Evolutionary conservation across 2,888 invertebrate genomes (phyloP).

Genomic region (Leistus spinibarbis): DNA sequence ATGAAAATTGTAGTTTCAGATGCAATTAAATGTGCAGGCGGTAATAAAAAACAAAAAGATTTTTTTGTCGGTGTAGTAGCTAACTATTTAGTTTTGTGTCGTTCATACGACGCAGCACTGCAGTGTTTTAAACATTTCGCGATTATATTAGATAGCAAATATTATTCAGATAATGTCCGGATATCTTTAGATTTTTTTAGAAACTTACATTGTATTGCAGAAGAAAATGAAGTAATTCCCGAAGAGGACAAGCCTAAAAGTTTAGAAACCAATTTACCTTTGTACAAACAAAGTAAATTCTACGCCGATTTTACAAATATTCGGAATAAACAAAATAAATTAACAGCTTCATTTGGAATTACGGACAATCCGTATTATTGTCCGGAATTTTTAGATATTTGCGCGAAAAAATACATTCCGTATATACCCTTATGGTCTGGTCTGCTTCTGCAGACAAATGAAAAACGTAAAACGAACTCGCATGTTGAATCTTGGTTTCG

Average conservation of each 20-base stretch:
- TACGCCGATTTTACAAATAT: neutral
- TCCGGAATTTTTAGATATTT: neutral
- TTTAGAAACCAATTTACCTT: neutral
- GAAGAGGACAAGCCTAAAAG: neutral
- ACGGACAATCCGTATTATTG: neutral
- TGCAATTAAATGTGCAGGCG: neutral
- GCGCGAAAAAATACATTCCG: neutral
- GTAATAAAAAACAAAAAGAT: neutral
- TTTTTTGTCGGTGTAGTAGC: neutral
- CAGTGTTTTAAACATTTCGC: neutral
- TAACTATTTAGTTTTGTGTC: neutral
- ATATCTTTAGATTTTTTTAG: neutral
- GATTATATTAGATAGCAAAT: neutral
- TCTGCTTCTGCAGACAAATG: neutral
- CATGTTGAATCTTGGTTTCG: neutral
- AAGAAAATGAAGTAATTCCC: neutral
- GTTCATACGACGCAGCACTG: neutral
- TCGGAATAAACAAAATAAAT: neutral
- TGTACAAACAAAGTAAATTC: neutral
- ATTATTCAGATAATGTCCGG: too few species aligned
- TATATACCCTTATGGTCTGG: neutral
- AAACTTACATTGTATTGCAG: neutral
- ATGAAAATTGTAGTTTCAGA: neutral
- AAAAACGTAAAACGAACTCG: neutral
- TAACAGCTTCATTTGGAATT: neutral